Conservation (phyloP, 2,888 invertebrate genomes). For the Formica aserva region DNA sequence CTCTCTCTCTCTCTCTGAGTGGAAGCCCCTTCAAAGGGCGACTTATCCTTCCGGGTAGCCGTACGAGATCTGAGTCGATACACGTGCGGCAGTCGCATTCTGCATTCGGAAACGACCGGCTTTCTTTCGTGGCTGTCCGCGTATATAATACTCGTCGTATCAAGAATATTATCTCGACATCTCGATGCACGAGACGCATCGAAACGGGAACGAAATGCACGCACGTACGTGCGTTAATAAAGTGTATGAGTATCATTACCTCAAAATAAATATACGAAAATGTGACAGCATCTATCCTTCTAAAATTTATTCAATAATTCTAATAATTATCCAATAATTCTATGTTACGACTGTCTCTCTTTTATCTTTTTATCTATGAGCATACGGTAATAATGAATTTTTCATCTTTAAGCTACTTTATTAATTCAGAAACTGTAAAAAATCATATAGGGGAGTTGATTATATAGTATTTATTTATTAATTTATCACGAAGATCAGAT, state of each 20-base stretch:
- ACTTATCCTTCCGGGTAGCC: slow-evolving; percentile 57
- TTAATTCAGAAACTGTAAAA: neutral
- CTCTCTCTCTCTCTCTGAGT: slow-evolving; percentile 13
- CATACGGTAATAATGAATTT: neutral
- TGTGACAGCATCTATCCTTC: neutral
- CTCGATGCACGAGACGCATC: slow-evolving; percentile 68
- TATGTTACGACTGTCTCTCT: neutral
- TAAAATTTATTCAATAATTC: neutral
- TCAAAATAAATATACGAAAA: neutral
- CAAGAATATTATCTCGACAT: slow-evolving; percentile 67
- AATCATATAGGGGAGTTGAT: neutral
- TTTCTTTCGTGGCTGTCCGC: slow-evolving; percentile 67
- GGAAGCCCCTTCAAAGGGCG: slow-evolving; percentile 57
- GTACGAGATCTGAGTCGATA: slow-evolving; percentile 72
- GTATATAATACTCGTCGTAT: slow-evolving; percentile 71
- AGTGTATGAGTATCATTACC: slow-evolving; percentile 25
- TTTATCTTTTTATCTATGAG: neutral
- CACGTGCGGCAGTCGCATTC: slow-evolving; percentile 76
- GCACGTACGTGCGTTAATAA: slow-evolving; percentile 10
- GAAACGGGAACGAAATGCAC: slow-evolving; percentile 57
- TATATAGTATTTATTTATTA: neutral
- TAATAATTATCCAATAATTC: neutral
- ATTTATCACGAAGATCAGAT: neutral
- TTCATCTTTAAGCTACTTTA: neutral
- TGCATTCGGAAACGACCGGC: slow-evolving; percentile 74